These are phyloP conservation scores for Drosophila quinaria DNA, from an alignment of 2,888 invertebrate species.

Conservation along the genomic window DNA sequence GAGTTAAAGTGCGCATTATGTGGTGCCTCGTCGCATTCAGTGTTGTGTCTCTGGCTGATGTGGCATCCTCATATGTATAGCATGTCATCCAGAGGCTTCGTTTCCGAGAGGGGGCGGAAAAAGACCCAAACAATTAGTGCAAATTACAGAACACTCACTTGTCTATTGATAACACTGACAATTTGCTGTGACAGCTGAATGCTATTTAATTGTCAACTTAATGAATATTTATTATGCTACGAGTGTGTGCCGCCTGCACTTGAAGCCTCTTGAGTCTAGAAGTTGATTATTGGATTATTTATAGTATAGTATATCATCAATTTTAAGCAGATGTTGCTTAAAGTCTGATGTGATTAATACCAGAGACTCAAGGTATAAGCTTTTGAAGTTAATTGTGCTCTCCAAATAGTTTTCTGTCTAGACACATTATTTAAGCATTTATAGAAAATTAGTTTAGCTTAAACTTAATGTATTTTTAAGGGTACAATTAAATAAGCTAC, in stretches of 20 bases:
- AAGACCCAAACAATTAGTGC: constrained; percentile 28
- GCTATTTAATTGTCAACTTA: constrained; percentile 43
- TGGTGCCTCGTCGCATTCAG: neutral
- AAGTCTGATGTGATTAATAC: neutral
- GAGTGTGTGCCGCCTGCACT: neutral
- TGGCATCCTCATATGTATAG: neutral
- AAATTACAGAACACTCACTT: constrained; percentile 17
- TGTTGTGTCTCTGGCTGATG: neutral
- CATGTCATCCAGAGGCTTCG: constrained; percentile 7
- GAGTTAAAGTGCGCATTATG: constrained; percentile 25
- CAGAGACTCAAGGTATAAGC: neutral
- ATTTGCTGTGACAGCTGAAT: constrained; percentile 35
- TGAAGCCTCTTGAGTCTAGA: neutral
- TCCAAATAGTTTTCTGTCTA: neutral
- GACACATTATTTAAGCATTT: neutral
- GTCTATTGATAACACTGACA: constrained; percentile 38
- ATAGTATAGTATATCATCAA: neutral
- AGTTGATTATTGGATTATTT: neutral
- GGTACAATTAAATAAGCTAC: too few species aligned
- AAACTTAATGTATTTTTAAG: neutral
- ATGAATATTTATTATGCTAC: constrained; percentile 47
- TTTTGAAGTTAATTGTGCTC: neutral
- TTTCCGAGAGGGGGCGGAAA: neutral
- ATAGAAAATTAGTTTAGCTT: neutral
- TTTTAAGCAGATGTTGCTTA: neutral